Base-by-base conservation (phyloP, 2,797 vertebrate species). In the Coendou prehensilis region DNA sequence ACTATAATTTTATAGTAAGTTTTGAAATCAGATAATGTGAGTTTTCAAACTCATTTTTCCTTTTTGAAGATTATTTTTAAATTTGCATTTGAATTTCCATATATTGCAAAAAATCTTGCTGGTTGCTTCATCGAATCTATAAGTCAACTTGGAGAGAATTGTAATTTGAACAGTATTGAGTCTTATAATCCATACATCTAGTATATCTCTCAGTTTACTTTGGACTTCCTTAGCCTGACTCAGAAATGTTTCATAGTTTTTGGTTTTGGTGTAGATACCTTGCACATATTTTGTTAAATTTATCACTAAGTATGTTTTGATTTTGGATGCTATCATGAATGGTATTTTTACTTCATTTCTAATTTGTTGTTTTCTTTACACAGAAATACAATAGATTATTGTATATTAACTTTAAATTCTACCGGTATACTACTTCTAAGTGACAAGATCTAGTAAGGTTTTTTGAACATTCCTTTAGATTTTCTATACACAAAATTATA, bases 81-180 rank as follows among this genome's bases (percentile, higher is more conserved):
- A 75, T 59, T 94, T 80, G 67, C 78, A 95, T 87, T 79, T 61
- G 45, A 91, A 78, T 93, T 64, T 95, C 52, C 23, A 67, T 28
- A 9, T 26, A 76, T 37, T 59, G 2, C 26, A 6, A 28, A 81
- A 81, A 61, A 87, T 79, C 11, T 30, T 56, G 5, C 14, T 56
- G 20, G 28, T 47, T 81, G 84, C 91, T 57, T 59, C n/a, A 64
- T n/a, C 85, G 17, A 88, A 61, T 87, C 59, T 59, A 45, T 78
- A 57, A 71, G 61, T 88, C 33, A 93, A 61, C 54, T 88, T 82
- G 57, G 30, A 4, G 6, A 81, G 64, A 84, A 94, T 0, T 78
- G 61, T 85, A 75, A 90, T 67, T 64, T 87, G 54, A 69, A 23
- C 20, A 75, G 6, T 52, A 45, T 22, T 10, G 45, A 73, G 75